These are phyloP conservation scores for Chorisops tibialis DNA, from an alignment of 2,888 invertebrate species.

Conservation along the genomic window DNA sequence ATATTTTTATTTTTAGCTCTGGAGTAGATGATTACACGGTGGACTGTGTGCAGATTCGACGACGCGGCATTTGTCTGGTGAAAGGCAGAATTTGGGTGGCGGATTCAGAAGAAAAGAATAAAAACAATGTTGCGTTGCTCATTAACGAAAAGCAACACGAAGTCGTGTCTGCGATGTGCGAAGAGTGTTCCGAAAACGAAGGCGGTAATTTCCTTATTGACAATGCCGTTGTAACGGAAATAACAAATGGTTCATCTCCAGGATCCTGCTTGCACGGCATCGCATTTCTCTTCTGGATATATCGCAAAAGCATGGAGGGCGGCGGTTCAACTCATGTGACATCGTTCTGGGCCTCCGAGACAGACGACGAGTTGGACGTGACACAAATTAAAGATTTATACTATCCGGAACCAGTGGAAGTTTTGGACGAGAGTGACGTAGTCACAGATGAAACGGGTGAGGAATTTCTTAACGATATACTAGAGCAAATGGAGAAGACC, in stretches of 20 bases:
- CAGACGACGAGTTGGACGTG: constrained; percentile 36
- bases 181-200: constrained; percentile 35
- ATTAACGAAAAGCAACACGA: constrained; percentile 39
- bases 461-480: constrained; percentile 42
- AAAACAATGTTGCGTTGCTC: constrained; percentile 41
- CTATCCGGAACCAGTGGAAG: constrained; percentile 18
- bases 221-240: neutral
- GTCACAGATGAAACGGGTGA: constrained; percentile 40
- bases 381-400: constrained; percentile 37
- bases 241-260: constrained; percentile 25
- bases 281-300: constrained; percentile 47
- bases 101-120: constrained; percentile 29
- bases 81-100: constrained; percentile 44
- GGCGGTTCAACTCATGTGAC: constrained; percentile 37
- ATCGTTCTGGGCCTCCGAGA: constrained; percentile 47
- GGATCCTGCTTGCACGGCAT: constrained; percentile 44
- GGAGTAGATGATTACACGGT: constrained; percentile 38
- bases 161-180: constrained; percentile 41
- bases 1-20: constrained; percentile 1
- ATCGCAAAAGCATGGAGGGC: constrained; percentile 41
- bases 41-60: constrained; percentile 46
- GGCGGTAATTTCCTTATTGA: neutral
- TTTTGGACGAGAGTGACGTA: constrained; percentile 40
- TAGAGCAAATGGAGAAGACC: constrained; percentile 45
- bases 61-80: constrained; percentile 38